Evolutionary conservation across 2,888 invertebrate species (phyloP), one percentile per base, ranked within the genome.

Genomic region (Alviniconcha strummeri): DNA sequence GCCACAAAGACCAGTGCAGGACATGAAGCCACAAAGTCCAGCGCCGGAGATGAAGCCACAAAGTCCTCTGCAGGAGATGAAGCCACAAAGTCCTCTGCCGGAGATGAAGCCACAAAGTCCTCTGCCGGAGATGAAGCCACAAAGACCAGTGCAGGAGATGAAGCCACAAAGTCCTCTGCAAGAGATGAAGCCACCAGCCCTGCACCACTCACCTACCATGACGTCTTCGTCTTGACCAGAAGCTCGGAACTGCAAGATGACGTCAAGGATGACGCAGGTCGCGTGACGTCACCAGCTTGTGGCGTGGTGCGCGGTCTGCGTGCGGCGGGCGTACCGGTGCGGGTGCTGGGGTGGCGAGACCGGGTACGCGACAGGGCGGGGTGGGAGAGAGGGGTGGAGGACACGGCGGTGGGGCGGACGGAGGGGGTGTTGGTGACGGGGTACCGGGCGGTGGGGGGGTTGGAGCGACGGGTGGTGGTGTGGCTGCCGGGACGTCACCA

Each of bases 241-340:
- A 56, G 56, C 56, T 76, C 76, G 8, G 56, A 76, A 15, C 76
- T 76, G 9, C 76, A 19, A 4, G 76, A 76, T 19, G 56, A 76
- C 76, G 76, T 76, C 76, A 75, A 13, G 52, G 17, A n/a, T 69
- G 55, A 54, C 17, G 75, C 13, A 15, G 36, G 8, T 17, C 36
- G 36, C 15, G 74, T 75, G 76, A 57, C n/a, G 57, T 11, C 72
- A 13, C 55, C 75, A 54, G 76, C 76, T n/a, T 56, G 76, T 19
- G 76, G 76, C 76, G 76, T 76, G 76, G 76, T 76, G 8, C 76
- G 76, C 56, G 76, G 76, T 3, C 76, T 76, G n/a, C 76, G 76
- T 11, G 15, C 9, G 11, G 76, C 56, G 19, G 56, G 76, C 9
- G 56, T 76, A 19, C 76, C 76, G 36, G 6, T 76, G 17, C n/a